Conservation (phyloP, 2,113 vertebrate species). For the Echinops telfairi region DNA sequence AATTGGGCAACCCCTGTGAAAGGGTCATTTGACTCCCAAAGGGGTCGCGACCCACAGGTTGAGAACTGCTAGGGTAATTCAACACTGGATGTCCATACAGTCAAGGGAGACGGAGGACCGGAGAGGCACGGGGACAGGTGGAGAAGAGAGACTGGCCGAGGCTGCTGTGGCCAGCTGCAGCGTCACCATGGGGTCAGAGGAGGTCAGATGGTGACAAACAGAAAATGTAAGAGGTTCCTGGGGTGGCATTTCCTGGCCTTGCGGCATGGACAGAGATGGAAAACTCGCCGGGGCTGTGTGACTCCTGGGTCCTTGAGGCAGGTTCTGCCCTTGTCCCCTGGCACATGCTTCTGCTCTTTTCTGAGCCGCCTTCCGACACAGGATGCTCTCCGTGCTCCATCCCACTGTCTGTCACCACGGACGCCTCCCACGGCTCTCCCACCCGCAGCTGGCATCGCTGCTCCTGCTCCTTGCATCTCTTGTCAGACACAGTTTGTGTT, state of each 20-base stretch:
- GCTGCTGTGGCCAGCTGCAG: neutral
- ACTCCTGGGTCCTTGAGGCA: neutral
- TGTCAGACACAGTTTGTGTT: constrained; percentile 58
- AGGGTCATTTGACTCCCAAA: too few relatives aligned
- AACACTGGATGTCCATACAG: neutral
- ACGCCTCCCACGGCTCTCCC: constrained; percentile 36
- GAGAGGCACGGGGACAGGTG: too few relatives aligned
- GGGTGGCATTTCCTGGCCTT: neutral
- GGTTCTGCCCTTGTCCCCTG: neutral
- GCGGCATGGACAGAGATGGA: neutral
- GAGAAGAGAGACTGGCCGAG: neutral
- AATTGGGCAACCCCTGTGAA: too few relatives aligned
- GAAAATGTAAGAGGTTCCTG: neutral
- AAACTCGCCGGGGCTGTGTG: neutral
- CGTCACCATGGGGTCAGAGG: neutral
- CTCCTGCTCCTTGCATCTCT: constrained; percentile 74
- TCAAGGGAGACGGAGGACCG: neutral
- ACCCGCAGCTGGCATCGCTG: constrained; percentile 71
- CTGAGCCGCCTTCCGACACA: neutral
- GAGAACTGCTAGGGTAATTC: too few relatives aligned
- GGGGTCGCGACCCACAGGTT: too few relatives aligned
- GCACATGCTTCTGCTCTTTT: neutral
- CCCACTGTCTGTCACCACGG: constrained; percentile 66
- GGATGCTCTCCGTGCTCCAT: neutral
- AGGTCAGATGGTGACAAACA: neutral